Evolutionary conservation across 2,888 invertebrate genomes (phyloP).

Genomic region (Mechanitis messenoides): DNA sequence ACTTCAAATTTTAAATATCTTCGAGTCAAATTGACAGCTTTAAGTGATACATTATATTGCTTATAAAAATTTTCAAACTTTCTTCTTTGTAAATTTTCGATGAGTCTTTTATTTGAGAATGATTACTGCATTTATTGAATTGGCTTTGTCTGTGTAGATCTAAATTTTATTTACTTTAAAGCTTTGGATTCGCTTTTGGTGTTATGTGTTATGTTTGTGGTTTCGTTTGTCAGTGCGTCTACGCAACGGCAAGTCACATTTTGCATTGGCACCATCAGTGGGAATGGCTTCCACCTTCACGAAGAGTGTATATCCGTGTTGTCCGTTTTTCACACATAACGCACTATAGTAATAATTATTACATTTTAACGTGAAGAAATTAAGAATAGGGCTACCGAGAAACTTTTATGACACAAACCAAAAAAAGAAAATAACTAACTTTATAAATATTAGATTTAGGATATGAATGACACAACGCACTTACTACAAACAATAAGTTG

Average conservation of each 20-base stretch:
- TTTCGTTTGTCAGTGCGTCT: constrained; percentile 59
- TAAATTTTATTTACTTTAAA: constrained; percentile 2
- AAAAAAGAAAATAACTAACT: too few species aligned
- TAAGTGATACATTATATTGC: too few species aligned
- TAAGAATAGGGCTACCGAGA: too few species aligned
- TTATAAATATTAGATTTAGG: too few species aligned
- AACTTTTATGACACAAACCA: too few species aligned
- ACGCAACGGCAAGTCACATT: constrained; percentile 65
- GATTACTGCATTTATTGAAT: constrained; percentile 17
- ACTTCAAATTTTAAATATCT: too few species aligned
- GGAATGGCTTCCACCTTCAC: constrained; percentile 63
- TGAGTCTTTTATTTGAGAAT: neutral
- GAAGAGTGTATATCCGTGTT: constrained; percentile 44
- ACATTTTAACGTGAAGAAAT: neutral
- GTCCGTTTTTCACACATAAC: constrained; percentile 54
- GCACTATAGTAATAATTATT: constrained; percentile 36
- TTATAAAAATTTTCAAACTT: too few species aligned
- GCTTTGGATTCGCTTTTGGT: constrained; percentile 31
- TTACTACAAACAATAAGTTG: too few species aligned
- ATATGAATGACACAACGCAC: too few species aligned
- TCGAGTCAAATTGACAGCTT: too few species aligned
- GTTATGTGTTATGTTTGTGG: constrained; percentile 35
- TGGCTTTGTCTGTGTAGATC: constrained; percentile 16
- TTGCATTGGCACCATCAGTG: constrained; percentile 59
- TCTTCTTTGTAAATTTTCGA: too few species aligned